Evolutionary conservation across 2,797 vertebrate species (phyloP).

Genomic region (Gadopsis marmoratus): DNA sequence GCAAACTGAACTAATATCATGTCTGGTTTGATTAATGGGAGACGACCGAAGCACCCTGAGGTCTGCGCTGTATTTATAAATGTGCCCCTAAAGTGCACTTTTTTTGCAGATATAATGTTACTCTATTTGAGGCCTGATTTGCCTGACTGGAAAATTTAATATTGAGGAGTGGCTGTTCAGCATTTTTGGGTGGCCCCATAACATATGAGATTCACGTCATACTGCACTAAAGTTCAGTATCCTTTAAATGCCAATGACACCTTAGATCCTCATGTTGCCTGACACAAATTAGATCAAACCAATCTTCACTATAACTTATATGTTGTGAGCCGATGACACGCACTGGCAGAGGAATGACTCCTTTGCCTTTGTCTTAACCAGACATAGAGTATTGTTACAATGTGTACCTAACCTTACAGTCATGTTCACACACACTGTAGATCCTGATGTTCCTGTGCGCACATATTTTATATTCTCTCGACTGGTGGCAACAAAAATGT

Average conservation of each 20-base stretch:
- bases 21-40: conserved; percentile 65
- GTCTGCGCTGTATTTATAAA: conserved; percentile 69
- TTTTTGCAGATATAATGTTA: conserved; percentile 82
- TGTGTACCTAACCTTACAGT: conserved; percentile 6
- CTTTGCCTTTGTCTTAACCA: conserved; percentile 15
- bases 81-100: conserved; percentile 73
- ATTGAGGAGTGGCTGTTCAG: conserved; percentile 76
- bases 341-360: conserved; percentile 21
- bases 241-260: conserved; percentile 68
- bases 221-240: conserved; percentile 42
- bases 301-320: conserved; percentile 27
- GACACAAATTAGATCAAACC: conserved; percentile 49
- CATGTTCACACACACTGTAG: not conserved
- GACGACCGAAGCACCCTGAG: conserved; percentile 43
- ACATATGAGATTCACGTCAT: conserved; percentile 62
- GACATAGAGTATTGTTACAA: conserved; percentile 16
- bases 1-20: conserved; percentile 56
- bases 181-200: conserved; percentile 79
- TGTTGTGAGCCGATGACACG: conserved; percentile 19
- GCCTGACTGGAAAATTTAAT: conserved; percentile 82
- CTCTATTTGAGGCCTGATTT: conserved; percentile 77
- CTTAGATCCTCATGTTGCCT: conserved; percentile 42
- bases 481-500: not conserved
- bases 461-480: not conserved
- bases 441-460: not conserved